A percentile compares a stretch with the other conserved stretches of the same genome.
Evolutionary conservation across 2,797 vertebrate species (phyloP).

Genomic region (Melanogrammus aeglefinus): DNA sequence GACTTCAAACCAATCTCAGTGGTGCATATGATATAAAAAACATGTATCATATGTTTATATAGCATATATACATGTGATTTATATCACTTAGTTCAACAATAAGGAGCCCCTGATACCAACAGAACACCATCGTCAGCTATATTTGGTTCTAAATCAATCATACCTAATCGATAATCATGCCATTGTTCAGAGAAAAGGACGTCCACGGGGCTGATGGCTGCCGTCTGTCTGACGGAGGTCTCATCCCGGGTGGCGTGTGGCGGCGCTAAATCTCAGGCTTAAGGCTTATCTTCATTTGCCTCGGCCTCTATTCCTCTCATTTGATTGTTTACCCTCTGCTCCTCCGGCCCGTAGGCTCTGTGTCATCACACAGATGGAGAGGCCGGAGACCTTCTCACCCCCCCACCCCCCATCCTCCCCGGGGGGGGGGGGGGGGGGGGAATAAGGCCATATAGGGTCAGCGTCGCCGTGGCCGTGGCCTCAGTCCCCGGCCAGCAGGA

Average conservation of each 20-base stretch:
- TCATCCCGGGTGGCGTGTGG: slow-evolving; percentile 35
- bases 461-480: background rate
- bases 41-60: background rate
- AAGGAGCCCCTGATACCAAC: background rate
- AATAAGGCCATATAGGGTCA: slow-evolving; percentile 56
- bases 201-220: slow-evolving; percentile 11
- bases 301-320: slow-evolving; percentile 27
- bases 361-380: background rate
- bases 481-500: slow-evolving; percentile 39
- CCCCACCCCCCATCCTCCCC: slow-evolving; percentile 17
- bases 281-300: slow-evolving; percentile 46
- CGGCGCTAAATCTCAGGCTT: slow-evolving; percentile 42
- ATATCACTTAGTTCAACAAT: background rate
- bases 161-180: slow-evolving; percentile 31
- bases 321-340: slow-evolving; percentile 25
- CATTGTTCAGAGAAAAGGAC: slow-evolving; percentile 6
- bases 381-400: background rate
- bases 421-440: slow-evolving; percentile 19
- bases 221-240: slow-evolving; percentile 33
- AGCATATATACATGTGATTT: background rate
- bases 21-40: background rate
- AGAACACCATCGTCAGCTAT: background rate
- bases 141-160: slow-evolving; percentile 2
- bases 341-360: slow-evolving; percentile 21
- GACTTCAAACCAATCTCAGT: background rate